Evolutionary conservation across 2,113 vertebrate species (phyloP).

Genomic region (Heteronetta atricapilla): DNA sequence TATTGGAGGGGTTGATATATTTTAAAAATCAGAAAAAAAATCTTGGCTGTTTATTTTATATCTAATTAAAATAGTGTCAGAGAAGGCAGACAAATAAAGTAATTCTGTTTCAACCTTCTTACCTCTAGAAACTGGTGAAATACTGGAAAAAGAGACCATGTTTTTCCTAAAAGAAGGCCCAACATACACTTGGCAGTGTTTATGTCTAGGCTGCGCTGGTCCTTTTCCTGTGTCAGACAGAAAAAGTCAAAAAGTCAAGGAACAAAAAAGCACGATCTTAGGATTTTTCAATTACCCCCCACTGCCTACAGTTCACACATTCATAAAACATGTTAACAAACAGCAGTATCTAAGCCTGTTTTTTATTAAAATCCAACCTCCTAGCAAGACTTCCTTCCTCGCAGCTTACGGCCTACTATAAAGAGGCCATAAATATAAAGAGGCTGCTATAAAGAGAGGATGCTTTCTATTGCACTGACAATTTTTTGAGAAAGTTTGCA

Average conservation of each 20-base stretch:
- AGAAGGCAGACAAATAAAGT: background rate
- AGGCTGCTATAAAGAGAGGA: background rate
- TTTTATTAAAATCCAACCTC: background rate
- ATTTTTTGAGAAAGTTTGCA: background rate
- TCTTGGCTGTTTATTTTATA: background rate
- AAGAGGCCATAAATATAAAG: too few species aligned
- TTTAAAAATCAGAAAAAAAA: background rate
- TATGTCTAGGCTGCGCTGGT: slow-evolving; percentile 99
- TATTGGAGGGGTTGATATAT: background rate
- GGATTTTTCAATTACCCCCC: background rate
- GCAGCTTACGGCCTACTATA: background rate
- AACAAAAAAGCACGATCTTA: background rate
- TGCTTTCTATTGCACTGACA: background rate
- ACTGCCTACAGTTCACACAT: background rate
- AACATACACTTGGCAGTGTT: slow-evolving; percentile 99
- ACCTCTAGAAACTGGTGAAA: slow-evolving; percentile 99
- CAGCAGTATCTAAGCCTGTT: background rate
- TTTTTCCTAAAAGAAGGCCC: slow-evolving; percentile 97
- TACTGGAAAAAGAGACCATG: slow-evolving; percentile 97
- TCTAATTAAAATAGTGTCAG: background rate
- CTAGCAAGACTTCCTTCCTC: background rate
- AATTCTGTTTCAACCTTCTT: slow-evolving; percentile 14
- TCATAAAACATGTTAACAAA: background rate
- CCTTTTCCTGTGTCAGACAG: slow-evolving; percentile 88
- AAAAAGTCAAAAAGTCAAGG: slow-evolving; percentile 18